Conservation (phyloP, 2,113 vertebrate genomes). For the Tiliqua scincoides region DNA sequence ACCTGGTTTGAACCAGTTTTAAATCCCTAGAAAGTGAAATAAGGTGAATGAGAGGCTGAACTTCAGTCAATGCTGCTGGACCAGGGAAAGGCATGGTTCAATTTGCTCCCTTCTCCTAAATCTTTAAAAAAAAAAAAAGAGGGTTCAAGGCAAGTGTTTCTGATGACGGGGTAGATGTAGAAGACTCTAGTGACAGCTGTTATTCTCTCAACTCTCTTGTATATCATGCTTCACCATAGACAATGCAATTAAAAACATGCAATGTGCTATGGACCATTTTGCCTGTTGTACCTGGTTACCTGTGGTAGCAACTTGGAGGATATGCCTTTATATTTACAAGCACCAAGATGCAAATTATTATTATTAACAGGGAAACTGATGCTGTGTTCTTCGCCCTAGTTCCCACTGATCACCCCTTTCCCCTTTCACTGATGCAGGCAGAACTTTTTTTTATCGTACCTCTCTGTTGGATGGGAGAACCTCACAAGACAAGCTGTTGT, state of each 20-base stretch:
- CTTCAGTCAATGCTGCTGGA: background rate
- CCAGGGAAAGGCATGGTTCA: background rate
- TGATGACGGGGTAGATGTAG: background rate
- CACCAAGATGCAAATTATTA: too few relatives aligned
- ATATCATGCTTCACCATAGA: background rate
- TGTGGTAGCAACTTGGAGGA: background rate
- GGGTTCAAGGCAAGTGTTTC: background rate
- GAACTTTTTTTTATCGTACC: too few relatives aligned
- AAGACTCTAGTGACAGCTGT: background rate
- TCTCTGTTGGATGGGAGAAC: too few relatives aligned
- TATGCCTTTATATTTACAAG: too few relatives aligned
- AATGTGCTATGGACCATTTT: background rate
- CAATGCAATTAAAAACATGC: background rate
- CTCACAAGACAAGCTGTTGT: too few relatives aligned
- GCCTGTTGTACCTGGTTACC: background rate
- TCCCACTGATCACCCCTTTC: too few relatives aligned
- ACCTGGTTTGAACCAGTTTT: background rate
- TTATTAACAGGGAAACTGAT: too few relatives aligned
- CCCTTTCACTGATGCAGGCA: too few relatives aligned
- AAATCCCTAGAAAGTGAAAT: background rate
- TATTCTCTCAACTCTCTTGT: background rate
- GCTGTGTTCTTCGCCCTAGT: too few relatives aligned
- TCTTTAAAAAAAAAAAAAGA: background rate
- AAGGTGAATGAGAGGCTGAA: background rate
- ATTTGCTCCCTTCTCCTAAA: background rate